Evolutionary conservation across 2,888 invertebrate genomes (phyloP), one percentile per base, ranked within the genome.

Genomic region (Idaea biselata): DNA sequence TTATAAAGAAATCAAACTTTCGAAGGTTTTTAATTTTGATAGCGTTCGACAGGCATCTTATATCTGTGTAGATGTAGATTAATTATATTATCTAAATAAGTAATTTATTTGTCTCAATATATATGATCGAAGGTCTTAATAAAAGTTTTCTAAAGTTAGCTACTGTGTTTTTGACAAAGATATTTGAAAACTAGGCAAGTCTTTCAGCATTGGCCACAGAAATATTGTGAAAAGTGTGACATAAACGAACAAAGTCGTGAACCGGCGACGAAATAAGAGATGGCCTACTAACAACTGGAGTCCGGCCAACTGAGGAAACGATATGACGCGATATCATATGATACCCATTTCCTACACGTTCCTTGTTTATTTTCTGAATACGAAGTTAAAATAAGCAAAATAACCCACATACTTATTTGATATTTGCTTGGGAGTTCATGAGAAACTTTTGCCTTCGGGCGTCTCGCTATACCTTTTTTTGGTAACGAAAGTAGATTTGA

Each of bases 271-370:
- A 75, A 79, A 80, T 72, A 71, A 70, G 77, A 78, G 69, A 68
- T 72, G 67, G 63, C 62, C 68, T 63, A 66, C 73, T 77, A 72
- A 76, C 77, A 74, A 77, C 79, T 82, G 80, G 80, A 74, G 69
- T 64, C 66, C 55, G 62, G 80, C 81, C 79, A 81, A 80, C 74
- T 73, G 75, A 68, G 71, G 71, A 77, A 74, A 67, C 67, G 63
- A 60, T 44, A 70, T 69, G 70, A 66, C 60, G 68, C 67, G 63
- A 64, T 68, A 66, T 64, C 60, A 62, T 25, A 61, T 56, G 56
- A 56, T 14, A 16, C 18, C 54, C 18, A 59, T 60, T 56, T 61
- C 63, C 70, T 70, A 67, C 68, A 69, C 65, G 63, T 68, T 68
- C 65, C 63, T 63, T 67, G 33, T 33, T 59, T 2, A 6, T 18